Base-by-base conservation (phyloP, 2,888 invertebrate genomes). In the Poecilobothrus nobilitatus region DNA sequence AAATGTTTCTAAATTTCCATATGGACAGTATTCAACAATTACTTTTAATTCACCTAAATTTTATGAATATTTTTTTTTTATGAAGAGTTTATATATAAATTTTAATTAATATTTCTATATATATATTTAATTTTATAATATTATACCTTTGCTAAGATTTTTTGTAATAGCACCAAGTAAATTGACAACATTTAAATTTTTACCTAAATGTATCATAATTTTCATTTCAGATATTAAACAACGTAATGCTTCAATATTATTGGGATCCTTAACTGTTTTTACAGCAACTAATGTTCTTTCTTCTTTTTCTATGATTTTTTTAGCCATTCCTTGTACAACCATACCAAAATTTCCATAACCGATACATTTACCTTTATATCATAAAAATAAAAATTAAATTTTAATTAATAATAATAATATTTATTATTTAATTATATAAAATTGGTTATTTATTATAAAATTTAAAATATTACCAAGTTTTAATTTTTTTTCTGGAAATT, bases 11-110 rank as follows among this genome's bases (percentile, higher is more conserved):
- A 97, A 84, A 80, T 95, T 96, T 22, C 97, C 97, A 81, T 89
- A 95, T 72, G 90, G 89, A 78, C 97, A 97, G 79, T 91, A 97
- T 80, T 97, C 97, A 0, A 97, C 95, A 73, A 97, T 94, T 0
- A 97, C 95, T 76, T 91, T 85, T 22, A 97, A 82, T 82, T 97
- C 95, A 67, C 93, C 91, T 91, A 5, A n/a, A n/a, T n/a, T n/a
- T n/a, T n/a, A n/a, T n/a, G 27, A 27, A 27, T 27, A 27, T 27
- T 27, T 27, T 27, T n/a, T n/a, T n/a, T n/a, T n/a, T n/a, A 64
- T 34, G 8, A 53, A 53, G 1, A 53, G 9, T 18, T 18, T 18
- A 2, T 53, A 53, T 12, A 15, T 18, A 9, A 53, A 53, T 53
- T 53, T 53, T 2, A 53, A 53, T 9, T n/a, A n/a, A n/a, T n/a